Percentiles rank a stretch among this genome's conserved stretches.
Conservation (phyloP, 2,888 invertebrate species). For the Dasypolia templi region DNA sequence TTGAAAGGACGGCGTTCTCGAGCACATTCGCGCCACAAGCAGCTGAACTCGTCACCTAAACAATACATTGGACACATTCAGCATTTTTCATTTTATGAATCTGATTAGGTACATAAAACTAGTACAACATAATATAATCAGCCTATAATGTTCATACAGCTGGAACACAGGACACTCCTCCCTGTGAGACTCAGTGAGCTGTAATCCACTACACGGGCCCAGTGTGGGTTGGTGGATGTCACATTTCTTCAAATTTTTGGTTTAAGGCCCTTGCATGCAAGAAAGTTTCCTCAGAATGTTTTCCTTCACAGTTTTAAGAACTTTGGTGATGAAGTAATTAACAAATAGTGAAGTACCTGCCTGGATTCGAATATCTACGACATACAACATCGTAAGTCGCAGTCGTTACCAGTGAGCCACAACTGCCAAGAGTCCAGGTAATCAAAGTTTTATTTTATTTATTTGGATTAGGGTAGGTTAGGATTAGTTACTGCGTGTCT, state of each 20-base stretch:
- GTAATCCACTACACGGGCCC: not conserved
- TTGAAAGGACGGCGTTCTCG: slow-evolving; percentile 97
- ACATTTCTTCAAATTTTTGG: not conserved
- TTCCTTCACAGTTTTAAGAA: no score
- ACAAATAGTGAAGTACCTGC: no score
- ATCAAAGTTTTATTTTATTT: not conserved
- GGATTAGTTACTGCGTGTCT: not conserved
- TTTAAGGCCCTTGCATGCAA: not conserved
- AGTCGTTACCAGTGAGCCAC: no score
- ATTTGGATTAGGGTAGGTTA: slow-evolving; percentile 1
- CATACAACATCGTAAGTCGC: no score
- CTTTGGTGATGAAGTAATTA: no score
- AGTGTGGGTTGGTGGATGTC: not conserved
- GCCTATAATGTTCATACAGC: not conserved
- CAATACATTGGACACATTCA: not conserved
- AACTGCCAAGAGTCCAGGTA: no score
- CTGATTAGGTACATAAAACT: not conserved
- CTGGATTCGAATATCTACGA: no score
- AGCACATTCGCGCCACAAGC: slow-evolving; percentile 98
- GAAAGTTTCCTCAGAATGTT: no score
- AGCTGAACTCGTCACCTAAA: slow-evolving; percentile 96
- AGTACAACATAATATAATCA: not conserved
- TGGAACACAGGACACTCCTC: not conserved
- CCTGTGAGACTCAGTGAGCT: not conserved
- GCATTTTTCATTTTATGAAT: not conserved